A percentile compares a stretch with the other conserved stretches of the same genome.
phyloP scores from a whole-genome alignment of 2,113 vertebrate genomes.

The Turnix velox region DNA sequence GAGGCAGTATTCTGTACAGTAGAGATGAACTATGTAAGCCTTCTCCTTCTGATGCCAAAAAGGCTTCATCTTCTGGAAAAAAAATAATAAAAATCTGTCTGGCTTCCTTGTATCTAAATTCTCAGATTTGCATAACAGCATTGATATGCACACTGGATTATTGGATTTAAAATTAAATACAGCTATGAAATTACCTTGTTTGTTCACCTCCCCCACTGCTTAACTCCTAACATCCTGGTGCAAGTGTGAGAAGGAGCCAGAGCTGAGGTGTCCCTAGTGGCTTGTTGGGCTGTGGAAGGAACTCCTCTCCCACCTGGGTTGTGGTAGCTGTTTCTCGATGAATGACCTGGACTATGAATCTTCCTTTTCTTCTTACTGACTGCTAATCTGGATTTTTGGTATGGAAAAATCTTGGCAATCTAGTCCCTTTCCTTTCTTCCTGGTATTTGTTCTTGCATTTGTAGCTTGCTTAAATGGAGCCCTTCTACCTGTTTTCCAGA shows the following conservation, averaged over 20 bases:
- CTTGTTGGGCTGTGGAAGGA: conserved; percentile 63
- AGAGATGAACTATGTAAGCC: conserved; percentile 64
- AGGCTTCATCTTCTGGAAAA: conserved; percentile 68
- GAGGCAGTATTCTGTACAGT: conserved; percentile 75
- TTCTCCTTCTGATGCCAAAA: conserved; percentile 62
- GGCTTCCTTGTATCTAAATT: conserved; percentile 69
- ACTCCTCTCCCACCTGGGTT: conserved; percentile 53
- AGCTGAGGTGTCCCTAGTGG: conserved; percentile 35
- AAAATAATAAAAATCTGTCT: no score
- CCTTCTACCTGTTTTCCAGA: conserved; percentile 66
- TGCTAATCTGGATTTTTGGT: conserved; percentile 66
- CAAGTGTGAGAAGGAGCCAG: conserved; percentile 41
- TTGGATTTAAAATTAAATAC: conserved; percentile 69
- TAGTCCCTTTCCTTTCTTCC: conserved; percentile 60
- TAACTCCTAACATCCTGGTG: conserved; percentile 52
- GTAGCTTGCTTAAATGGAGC: conserved; percentile 77
- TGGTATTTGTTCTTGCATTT: conserved; percentile 71
- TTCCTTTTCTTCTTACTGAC: conserved; percentile 41
- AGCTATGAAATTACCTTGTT: conserved; percentile 60
- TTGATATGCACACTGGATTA: conserved; percentile 73
- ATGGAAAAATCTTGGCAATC: conserved; percentile 64
- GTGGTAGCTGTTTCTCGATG: conserved; percentile 48
- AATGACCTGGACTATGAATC: conserved; percentile 53
- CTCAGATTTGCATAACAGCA: conserved; percentile 65
- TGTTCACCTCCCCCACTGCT: conserved; percentile 44